Evolutionary conservation across 1,140 invertebrate species (phyloP), one percentile per base, ranked within the genome.

Genomic region (Aporrectodea caliginosa): DNA sequence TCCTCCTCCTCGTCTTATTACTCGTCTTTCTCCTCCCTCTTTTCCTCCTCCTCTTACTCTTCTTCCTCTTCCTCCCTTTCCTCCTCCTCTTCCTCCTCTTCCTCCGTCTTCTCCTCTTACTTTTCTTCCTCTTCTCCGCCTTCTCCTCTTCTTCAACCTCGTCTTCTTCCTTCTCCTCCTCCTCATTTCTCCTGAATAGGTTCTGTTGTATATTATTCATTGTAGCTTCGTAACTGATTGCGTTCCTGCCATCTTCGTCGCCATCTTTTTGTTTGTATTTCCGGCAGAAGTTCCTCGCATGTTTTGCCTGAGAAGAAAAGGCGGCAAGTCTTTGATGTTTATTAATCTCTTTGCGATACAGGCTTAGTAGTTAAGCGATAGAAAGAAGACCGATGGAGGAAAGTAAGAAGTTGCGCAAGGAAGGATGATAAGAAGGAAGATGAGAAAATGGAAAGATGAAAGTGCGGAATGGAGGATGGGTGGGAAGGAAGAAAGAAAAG

Each of bases 221-320:
- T 86, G 27, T 82, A 89, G 87, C 73, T 83, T 82, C 58, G 82
- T 89, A 0, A 86, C 87, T 14, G 94, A 95, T 84, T 93, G 94
- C 0, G 94, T 93, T 29, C 92, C 94, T 0, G 94, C 93, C 0
- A 92, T 94, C 82, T 91, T 92, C 72, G 90, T 95, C 0, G 93
- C 93, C 1, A 90, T 95, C 58, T 88, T 95, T n/a, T 91, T 95
- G 84, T 96, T 95, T 86, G 86, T 94, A 14, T 88, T 95, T 34
- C 94, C 94, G 0, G 91, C 76, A 6, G 31, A 30, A 22, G 35
- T 77, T 14, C 76, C 76, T 30, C 33, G 78, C 31, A 34, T 77
- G 6, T 2, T 35, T 33, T 32, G 34, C 14, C 73, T 32, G 27
- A 29, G 33, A 29, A 22, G 32, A 2, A 0, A 33, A 22, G 76